These are phyloP conservation scores for Flexamia atlantica DNA, from an alignment of 2,888 invertebrate species.

Conservation along the genomic window DNA sequence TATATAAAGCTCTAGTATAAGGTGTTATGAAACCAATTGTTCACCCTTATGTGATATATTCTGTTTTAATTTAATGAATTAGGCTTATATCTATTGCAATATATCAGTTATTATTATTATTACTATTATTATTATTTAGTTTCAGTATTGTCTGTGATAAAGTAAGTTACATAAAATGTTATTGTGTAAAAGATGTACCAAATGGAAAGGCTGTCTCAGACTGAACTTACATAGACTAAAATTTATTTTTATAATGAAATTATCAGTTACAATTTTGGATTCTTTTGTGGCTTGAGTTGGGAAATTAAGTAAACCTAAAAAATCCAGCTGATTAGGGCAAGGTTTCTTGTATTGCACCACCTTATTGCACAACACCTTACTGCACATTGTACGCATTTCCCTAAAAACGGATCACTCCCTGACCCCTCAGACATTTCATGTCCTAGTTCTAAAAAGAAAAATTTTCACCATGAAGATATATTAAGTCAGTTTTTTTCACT, in stretches of 20 bases:
- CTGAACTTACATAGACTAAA: conserved; percentile 36
- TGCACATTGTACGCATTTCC: no score
- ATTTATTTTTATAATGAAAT: background rate
- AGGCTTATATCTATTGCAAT: background rate
- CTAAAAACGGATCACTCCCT: no score
- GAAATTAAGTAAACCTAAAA: no score
- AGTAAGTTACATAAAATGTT: background rate
- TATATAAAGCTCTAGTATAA: background rate
- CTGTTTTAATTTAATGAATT: background rate
- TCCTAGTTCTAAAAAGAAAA: no score
- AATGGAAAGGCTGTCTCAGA: conserved; percentile 43
- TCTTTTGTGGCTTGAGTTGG: no score
- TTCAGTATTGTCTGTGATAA: conserved; percentile 37
- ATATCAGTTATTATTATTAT: background rate
- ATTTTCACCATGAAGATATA: no score
- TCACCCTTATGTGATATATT: conserved; percentile 7
- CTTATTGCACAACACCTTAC: no score
- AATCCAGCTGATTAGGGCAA: no score
- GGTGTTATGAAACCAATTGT: background rate
- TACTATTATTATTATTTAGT: background rate
- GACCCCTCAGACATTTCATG: no score
- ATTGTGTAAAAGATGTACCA: conserved; percentile 26
- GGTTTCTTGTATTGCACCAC: no score
- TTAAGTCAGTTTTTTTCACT: no score
- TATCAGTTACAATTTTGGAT: no score